A percentile compares a stretch with the other conserved stretches of the same genome.
These are phyloP conservation scores for Tangachromis dhanisi DNA, from an alignment of 2,113 vertebrate genomes.

Conservation along the genomic window DNA sequence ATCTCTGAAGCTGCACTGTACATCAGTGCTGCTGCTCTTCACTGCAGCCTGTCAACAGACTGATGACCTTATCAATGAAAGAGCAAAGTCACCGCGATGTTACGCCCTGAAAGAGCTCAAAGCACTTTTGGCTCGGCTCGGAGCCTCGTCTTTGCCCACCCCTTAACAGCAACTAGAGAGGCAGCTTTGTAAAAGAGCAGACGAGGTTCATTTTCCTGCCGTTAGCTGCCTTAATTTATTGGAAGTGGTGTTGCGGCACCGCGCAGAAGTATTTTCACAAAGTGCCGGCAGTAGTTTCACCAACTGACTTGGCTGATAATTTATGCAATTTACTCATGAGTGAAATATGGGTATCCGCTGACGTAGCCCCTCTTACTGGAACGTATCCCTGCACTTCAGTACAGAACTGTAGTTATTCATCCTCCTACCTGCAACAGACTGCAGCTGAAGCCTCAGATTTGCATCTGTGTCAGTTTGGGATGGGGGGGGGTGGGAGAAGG, in stretches of 20 bases:
- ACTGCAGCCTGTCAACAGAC: slow-evolving; percentile 51
- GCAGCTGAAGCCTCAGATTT: slow-evolving; percentile 25
- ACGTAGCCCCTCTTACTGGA: neutral
- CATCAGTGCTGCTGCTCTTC: slow-evolving; percentile 36
- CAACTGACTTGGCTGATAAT: slow-evolving; percentile 9
- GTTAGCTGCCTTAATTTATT: slow-evolving; percentile 30
- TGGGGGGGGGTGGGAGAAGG: neutral
- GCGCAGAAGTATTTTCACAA: neutral
- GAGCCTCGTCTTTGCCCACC: neutral
- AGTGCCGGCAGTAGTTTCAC: slow-evolving; percentile 10
- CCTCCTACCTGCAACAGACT: slow-evolving; percentile 7
- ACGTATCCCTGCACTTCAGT: neutral
- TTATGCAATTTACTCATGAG: slow-evolving; percentile 5
- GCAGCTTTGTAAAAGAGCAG: slow-evolving; percentile 6
- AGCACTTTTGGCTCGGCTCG: neutral
- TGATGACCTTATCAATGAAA: slow-evolving; percentile 71
- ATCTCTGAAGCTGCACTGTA: slow-evolving; percentile 28
- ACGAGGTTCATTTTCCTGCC: neutral
- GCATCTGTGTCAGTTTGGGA: slow-evolving; percentile 6
- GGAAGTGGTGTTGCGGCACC: slow-evolving; percentile 41
- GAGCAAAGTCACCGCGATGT: slow-evolving; percentile 61
- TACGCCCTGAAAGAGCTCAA: neutral
- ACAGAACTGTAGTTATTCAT: slow-evolving; percentile 9
- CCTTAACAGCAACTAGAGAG: neutral
- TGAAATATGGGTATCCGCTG: neutral